Conservation (phyloP, 2,797 vertebrate genomes). For the Tympanoctomys barrerae region DNA sequence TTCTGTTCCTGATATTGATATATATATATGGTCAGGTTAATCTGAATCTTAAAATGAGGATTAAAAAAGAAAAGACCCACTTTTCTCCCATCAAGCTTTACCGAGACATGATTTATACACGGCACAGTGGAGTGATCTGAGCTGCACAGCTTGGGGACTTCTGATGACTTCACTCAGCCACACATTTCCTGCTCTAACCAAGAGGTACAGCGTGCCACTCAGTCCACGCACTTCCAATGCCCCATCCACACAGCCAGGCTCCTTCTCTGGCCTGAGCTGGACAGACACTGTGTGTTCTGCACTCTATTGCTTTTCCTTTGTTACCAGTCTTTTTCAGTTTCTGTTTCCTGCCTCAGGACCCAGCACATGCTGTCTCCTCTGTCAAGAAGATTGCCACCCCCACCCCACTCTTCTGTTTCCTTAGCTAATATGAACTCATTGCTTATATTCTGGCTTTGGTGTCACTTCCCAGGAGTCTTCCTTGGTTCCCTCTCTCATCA, state of each 20-base stretch:
- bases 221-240: accelerated
- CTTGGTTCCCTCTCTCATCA: not conserved
- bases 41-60: not conserved
- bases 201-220: not conserved
- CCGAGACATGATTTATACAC: not conserved
- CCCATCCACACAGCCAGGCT: not conserved
- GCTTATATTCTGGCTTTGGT: not conserved
- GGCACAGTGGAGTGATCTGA: not conserved
- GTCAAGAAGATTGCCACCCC: not conserved
- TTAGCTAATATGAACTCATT: not conserved
- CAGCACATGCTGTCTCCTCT: not conserved
- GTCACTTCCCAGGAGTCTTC: not conserved
- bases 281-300: not conserved
- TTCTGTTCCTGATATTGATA: not conserved
- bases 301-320: not conserved
- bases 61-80: not conserved
- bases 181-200: not conserved
- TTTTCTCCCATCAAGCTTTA: not conserved
- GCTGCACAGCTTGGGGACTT: not conserved
- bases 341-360: not conserved
- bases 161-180: not conserved
- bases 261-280: not conserved
- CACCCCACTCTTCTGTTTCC: not conserved
- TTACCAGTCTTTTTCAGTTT: not conserved
- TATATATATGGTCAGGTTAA: not conserved